phyloP scores from a whole-genome alignment of 2,797 vertebrate species.

The Carapus acus region DNA sequence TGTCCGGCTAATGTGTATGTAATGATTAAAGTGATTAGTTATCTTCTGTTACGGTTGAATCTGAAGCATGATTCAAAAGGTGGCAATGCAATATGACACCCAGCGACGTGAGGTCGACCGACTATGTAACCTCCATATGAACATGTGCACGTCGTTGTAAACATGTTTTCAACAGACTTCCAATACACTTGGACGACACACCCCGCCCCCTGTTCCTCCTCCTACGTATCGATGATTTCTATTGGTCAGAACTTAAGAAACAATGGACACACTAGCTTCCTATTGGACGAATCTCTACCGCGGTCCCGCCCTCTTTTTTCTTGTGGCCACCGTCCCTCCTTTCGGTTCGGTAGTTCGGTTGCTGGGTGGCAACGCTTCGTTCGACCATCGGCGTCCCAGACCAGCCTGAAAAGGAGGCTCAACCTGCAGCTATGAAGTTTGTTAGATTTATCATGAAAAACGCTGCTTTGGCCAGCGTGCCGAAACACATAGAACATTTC shows the following conservation, averaged over 20 bases:
- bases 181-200: neutral
- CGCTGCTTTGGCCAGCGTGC: constrained; percentile 79
- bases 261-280: neutral
- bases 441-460: constrained; percentile 84
- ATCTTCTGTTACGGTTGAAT: too few species aligned
- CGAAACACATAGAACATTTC: constrained; percentile 90
- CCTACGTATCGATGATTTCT: constrained; percentile 3
- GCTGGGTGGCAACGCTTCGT: neutral
- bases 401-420: too few species aligned
- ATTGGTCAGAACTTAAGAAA: constrained; percentile 24
- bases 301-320: neutral
- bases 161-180: too few species aligned
- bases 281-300: too few species aligned
- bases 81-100: too few species aligned
- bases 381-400: too few species aligned
- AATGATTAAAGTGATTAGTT: too few species aligned
- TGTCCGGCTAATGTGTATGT: too few species aligned
- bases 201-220: neutral
- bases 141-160: neutral
- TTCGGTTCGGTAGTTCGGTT: neutral
- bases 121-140: too few species aligned
- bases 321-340: neutral
- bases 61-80: too few species aligned
- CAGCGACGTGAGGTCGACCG: too few species aligned
- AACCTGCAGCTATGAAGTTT: constrained; percentile 77